phyloP scores from a whole-genome alignment of 2,888 invertebrate species.

The Habrosyne pyritoides region DNA sequence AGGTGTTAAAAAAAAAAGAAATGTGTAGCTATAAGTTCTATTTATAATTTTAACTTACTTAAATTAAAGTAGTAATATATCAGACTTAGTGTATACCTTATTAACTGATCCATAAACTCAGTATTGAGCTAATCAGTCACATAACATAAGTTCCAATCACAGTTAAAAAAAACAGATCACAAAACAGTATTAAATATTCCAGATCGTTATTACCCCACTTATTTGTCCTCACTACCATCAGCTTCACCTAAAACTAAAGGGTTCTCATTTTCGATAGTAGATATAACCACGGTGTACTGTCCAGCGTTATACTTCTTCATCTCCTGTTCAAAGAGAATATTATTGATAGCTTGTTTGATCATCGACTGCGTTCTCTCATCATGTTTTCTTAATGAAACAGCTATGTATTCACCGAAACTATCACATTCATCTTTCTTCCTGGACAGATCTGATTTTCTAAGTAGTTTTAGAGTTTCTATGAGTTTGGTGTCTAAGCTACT shows the following conservation, averaged over 20 bases:
- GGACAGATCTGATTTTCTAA: slow-evolving; percentile 47
- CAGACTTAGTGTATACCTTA: too few species aligned
- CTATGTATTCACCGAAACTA: slow-evolving; percentile 75
- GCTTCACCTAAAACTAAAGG: slow-evolving; percentile 27
- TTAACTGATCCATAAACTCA: too few species aligned
- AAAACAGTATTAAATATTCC: too few species aligned
- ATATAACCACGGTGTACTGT: slow-evolving; percentile 54
- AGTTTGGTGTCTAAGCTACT: slow-evolving; percentile 44
- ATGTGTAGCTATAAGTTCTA: too few species aligned
- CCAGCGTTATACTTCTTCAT: slow-evolving; percentile 67
- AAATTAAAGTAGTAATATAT: too few species aligned
- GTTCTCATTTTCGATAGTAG: slow-evolving; percentile 61
- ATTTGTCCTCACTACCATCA: background rate
- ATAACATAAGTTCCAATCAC: too few species aligned
- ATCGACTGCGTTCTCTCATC: slow-evolving; percentile 71
- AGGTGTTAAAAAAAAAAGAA: too few species aligned
- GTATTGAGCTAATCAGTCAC: too few species aligned
- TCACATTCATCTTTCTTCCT: slow-evolving; percentile 75
- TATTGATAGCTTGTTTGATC: slow-evolving; percentile 78
- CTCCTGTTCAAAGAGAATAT: slow-evolving; percentile 74
- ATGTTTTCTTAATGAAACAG: slow-evolving; percentile 70
- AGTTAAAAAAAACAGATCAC: too few species aligned
- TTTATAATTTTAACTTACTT: too few species aligned
- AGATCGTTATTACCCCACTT: background rate
- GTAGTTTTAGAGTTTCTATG: slow-evolving; percentile 48